Percentiles rank a stretch among this genome's conserved stretches.
Evolutionary conservation across 2,797 vertebrate species (phyloP).

Genomic region (Crenuchus spilurus): DNA sequence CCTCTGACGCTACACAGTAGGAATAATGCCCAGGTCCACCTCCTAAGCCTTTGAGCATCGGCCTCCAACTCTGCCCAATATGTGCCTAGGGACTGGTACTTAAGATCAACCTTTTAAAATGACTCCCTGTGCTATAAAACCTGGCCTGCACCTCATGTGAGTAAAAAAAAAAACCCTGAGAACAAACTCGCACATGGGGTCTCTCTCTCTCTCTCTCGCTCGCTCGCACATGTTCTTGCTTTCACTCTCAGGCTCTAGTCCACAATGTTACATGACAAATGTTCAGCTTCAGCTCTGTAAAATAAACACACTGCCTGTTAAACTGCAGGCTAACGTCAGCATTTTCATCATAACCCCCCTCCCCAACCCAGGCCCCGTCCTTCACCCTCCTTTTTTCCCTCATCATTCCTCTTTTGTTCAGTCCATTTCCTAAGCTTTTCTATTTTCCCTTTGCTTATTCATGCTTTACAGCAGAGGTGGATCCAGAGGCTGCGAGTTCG

Average conservation of each 20-base stretch:
- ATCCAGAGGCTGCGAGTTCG: conserved; percentile 52
- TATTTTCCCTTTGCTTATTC: not conserved
- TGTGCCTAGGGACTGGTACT: conserved; percentile 69
- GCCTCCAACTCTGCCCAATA: conserved; percentile 64
- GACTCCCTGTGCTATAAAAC: conserved; percentile 74
- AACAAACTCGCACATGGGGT: conserved; percentile 39
- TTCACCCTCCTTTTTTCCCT: conserved; percentile 10
- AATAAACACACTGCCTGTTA: conserved; percentile 72
- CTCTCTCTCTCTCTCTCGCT: not conserved
- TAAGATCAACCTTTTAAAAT: conserved; percentile 75
- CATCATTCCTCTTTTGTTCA: conserved; percentile 12
- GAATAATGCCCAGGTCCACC: conserved; percentile 65
- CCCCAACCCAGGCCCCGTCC: conserved; percentile 18
- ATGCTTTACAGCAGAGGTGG: conserved; percentile 58
- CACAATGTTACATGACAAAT: conserved; percentile 74
- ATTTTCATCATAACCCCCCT: conserved; percentile 66
- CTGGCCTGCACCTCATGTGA: conserved; percentile 68
- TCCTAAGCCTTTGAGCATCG: conserved; percentile 59
- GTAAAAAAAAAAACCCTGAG: conserved; percentile 70
- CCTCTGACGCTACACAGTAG: conserved; percentile 72
- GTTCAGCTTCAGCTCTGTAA: conserved; percentile 69
- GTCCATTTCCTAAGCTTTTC: conserved; percentile 53
- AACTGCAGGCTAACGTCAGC: conserved; percentile 70
- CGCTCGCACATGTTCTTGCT: not conserved
- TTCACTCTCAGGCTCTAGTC: conserved; percentile 54